Percentiles rank a stretch among this genome's conserved stretches.
These are phyloP conservation scores for Anthonomus grandis DNA, from an alignment of 1,140 invertebrate genomes.

Conservation along the genomic window DNA sequence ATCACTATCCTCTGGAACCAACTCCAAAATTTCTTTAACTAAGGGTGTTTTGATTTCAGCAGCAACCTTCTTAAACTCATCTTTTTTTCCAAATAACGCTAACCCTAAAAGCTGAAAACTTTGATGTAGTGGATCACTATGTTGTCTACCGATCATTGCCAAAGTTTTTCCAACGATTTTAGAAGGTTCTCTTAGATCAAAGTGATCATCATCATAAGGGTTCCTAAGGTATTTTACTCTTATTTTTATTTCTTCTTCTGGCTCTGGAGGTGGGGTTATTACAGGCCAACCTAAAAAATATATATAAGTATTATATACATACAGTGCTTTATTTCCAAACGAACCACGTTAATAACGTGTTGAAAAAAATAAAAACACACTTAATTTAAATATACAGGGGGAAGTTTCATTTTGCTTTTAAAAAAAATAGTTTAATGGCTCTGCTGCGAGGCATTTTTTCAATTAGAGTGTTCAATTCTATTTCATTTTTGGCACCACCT, in stretches of 20 bases:
- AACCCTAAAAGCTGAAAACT: constrained; percentile 69
- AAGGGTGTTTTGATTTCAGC: constrained; percentile 43
- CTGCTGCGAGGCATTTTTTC: too few relatives aligned
- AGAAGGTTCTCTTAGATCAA: constrained; percentile 69
- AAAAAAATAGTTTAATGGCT: too few relatives aligned
- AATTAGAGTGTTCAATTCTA: too few relatives aligned
- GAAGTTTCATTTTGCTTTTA: too few relatives aligned
- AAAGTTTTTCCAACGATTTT: constrained; percentile 78
- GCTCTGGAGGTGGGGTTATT: constrained; percentile 45
- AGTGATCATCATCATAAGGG: constrained; percentile 81
- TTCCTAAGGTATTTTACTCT: constrained; percentile 78
- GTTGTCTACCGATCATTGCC: constrained; percentile 55
- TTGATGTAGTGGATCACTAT: constrained; percentile 55
- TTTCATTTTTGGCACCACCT: too few relatives aligned
- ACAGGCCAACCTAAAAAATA: constrained; percentile 51
- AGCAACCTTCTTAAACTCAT: constrained; percentile 53
- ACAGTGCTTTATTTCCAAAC: too few relatives aligned
- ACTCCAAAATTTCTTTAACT: constrained; percentile 49
- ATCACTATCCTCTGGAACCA: constrained; percentile 47
- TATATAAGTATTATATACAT: background rate
- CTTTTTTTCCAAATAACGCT: constrained; percentile 65
- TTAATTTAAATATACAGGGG: too few relatives aligned
- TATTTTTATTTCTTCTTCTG: constrained; percentile 71
- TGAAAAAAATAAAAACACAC: too few relatives aligned
- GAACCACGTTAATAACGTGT: too few relatives aligned